Percentiles rank a stretch among this genome's conserved stretches.
Evolutionary conservation across 2,113 vertebrate species (phyloP).

Genomic region (Aphyosemion australe): DNA sequence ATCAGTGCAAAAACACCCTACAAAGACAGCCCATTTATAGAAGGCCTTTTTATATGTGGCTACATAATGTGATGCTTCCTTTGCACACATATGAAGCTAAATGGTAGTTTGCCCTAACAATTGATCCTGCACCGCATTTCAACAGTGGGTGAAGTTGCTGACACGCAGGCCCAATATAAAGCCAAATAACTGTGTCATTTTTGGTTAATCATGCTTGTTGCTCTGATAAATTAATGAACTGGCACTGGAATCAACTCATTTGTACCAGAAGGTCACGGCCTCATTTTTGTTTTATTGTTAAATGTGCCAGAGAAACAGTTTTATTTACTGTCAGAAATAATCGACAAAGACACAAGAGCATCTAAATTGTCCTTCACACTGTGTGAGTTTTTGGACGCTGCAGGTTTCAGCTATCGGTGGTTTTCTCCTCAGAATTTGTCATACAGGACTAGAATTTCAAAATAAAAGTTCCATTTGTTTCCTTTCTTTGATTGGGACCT

Average conservation of each 20-base stretch:
- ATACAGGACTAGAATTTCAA: not conserved
- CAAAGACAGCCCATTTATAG: constrained; percentile 60
- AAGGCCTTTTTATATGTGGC: constrained; percentile 52
- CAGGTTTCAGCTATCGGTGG: not conserved
- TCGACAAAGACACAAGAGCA: constrained; percentile 32
- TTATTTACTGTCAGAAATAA: constrained; percentile 15
- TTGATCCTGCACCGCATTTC: constrained; percentile 15
- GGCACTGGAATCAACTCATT: constrained; percentile 31
- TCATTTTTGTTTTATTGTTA: constrained; percentile 23
- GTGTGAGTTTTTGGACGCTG: constrained; percentile 25
- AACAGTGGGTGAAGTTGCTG: constrained; percentile 29
- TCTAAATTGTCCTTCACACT: constrained; percentile 20
- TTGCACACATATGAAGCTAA: constrained; percentile 44
- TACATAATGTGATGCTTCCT: constrained; percentile 42
- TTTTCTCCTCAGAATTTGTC: no score
- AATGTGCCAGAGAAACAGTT: constrained; percentile 21
- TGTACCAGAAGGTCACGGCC: constrained; percentile 7
- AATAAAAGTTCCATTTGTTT: not conserved
- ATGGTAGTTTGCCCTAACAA: not conserved
- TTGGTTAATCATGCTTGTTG: constrained; percentile 50
- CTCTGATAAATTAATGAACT: constrained; percentile 35
- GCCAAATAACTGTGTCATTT: constrained; percentile 39
- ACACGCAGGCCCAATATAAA: constrained; percentile 39
- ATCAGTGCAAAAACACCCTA: constrained; percentile 35
- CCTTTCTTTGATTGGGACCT: not conserved